Conservation (phyloP, 2,113 vertebrate species). For the Plectropomus leopardus region DNA sequence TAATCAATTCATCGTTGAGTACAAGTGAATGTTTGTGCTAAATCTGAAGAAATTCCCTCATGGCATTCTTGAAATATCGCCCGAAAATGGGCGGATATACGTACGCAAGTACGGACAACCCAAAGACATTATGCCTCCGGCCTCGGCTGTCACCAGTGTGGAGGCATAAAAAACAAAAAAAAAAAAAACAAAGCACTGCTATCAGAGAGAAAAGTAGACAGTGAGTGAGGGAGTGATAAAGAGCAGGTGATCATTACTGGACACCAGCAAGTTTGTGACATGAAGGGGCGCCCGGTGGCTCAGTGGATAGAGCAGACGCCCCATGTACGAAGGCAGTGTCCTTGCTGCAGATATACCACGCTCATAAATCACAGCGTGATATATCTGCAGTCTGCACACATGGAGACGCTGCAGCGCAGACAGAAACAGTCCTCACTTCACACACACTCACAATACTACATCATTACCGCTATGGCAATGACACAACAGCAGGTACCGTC, state of each 20-base stretch:
- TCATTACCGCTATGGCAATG: constrained; percentile 10
- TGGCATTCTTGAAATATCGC: too few relatives aligned
- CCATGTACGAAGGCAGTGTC: too few relatives aligned
- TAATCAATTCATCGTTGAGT: too few relatives aligned
- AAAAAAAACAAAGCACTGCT: background rate
- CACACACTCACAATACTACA: constrained; percentile 6
- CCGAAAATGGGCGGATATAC: too few relatives aligned
- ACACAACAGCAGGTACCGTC: constrained; percentile 32
- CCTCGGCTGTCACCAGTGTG: background rate
- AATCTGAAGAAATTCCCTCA: too few relatives aligned
- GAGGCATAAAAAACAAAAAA: constrained; percentile 12
- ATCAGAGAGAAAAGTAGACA: background rate
- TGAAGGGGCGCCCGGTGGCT: too few relatives aligned
- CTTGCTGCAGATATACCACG: too few relatives aligned
- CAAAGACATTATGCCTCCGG: too few relatives aligned
- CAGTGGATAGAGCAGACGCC: too few relatives aligned
- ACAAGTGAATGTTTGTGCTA: too few relatives aligned
- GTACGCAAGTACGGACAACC: too few relatives aligned
- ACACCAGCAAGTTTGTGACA: constrained; percentile 3
- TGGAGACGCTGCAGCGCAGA: background rate
- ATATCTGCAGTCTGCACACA: background rate
- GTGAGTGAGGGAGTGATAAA: background rate
- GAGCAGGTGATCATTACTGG: constrained; percentile 30
- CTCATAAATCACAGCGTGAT: constrained; percentile 7
- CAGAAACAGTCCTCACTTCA: background rate